These are phyloP conservation scores for Neodontobutis hainanensis DNA, from an alignment of 2,113 vertebrate species.

Conservation along the genomic window DNA sequence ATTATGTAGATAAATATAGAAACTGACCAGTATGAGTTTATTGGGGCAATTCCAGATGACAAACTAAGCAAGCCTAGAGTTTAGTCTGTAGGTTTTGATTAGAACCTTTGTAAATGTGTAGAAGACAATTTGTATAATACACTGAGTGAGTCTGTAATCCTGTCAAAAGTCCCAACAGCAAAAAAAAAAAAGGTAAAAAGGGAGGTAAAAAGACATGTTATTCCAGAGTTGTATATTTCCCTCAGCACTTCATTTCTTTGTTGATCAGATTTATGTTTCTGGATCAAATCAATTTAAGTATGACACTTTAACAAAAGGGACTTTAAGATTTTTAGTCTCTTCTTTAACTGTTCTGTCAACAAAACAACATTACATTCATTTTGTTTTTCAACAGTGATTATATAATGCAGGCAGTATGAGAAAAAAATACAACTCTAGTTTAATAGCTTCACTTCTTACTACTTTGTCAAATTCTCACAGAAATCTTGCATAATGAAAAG, in stretches of 20 bases:
- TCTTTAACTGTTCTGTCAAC: constrained; percentile 11
- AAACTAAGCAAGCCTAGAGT: background rate
- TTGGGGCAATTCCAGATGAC: background rate
- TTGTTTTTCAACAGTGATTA: constrained; percentile 13
- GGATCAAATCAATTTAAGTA: constrained; percentile 43
- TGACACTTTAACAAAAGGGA: background rate
- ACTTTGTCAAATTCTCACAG: constrained; percentile 11
- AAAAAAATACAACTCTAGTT: constrained; percentile 2
- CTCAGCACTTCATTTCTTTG: constrained; percentile 47
- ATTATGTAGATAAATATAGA: background rate
- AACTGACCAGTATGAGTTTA: background rate
- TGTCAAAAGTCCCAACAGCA: constrained; percentile 35
- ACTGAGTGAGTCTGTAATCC: constrained; percentile 28
- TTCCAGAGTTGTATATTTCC: constrained; percentile 66
- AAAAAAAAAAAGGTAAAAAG: constrained; percentile 39
- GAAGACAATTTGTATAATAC: constrained; percentile 35
- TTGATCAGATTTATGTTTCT: constrained; percentile 30
- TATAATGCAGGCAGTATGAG: background rate
- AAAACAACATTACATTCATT: constrained; percentile 21
- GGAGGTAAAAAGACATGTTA: constrained; percentile 69
- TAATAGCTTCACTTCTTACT: constrained; percentile 7
- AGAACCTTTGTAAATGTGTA: constrained; percentile 17
- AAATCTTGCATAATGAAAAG: constrained; percentile 16
- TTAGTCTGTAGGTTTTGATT: constrained; percentile 21
- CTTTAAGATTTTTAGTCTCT: constrained; percentile 13